Evolutionary conservation across 1,140 invertebrate species (phyloP).

Genomic region (Diploscapter pachys): DNA sequence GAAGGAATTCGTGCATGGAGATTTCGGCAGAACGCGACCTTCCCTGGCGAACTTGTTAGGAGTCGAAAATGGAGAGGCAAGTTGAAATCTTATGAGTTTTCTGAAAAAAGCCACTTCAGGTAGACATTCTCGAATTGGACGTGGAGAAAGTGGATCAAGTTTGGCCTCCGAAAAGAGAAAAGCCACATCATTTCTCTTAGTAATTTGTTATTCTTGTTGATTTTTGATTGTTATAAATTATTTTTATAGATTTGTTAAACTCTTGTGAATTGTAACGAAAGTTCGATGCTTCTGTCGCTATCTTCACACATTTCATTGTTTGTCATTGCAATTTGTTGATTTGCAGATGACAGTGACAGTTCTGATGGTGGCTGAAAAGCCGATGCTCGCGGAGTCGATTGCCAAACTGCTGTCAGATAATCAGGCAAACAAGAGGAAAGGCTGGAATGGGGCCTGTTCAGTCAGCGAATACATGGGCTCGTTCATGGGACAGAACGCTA

Average conservation of each 20-base stretch:
- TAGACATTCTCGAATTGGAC: conserved; percentile 65
- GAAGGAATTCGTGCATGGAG: conserved; percentile 65
- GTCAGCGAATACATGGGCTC: conserved; percentile 86
- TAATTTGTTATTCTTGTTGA: background rate
- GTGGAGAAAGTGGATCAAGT: conserved; percentile 60
- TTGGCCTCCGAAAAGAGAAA: conserved; percentile 48
- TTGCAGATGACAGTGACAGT: conserved; percentile 74
- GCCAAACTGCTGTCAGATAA: conserved; percentile 90
- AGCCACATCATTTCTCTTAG: background rate
- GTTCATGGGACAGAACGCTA: conserved; percentile 69
- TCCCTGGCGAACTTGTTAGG: conserved; percentile 59
- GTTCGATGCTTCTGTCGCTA: no score
- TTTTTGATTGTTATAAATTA: conserved; percentile 14
- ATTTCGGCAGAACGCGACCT: conserved; percentile 63
- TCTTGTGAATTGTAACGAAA: no score
- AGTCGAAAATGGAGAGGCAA: conserved; percentile 49
- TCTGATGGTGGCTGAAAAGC: conserved; percentile 99
- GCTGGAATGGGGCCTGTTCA: conserved; percentile 81
- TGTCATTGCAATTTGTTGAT: no score
- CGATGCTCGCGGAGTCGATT: conserved; percentile 87
- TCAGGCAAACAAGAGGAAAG: conserved; percentile 76
- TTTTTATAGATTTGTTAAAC: background rate
- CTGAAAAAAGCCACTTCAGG: background rate
- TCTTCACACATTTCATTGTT: no score
- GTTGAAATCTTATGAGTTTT: no score